These are phyloP conservation scores for Varanus salvator DNA, from an alignment of 2,113 vertebrate genomes.

Conservation along the genomic window DNA sequence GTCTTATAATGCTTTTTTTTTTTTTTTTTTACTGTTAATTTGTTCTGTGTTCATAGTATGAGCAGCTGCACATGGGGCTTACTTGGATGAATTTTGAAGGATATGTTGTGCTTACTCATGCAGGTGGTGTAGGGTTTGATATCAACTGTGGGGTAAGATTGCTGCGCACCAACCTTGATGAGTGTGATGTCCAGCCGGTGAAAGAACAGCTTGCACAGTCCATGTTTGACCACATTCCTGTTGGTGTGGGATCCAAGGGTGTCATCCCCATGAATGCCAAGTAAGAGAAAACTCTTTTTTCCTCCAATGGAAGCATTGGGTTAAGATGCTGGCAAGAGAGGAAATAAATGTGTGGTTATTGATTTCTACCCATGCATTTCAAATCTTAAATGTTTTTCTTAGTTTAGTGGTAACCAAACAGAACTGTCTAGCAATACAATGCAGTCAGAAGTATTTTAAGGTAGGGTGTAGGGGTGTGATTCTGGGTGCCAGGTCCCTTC, in stretches of 20 bases:
- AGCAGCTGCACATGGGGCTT: background rate
- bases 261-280: constrained; percentile 98
- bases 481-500: too few relatives aligned
- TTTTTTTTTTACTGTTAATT: background rate
- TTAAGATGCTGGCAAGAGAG: background rate
- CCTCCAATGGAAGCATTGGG: background rate
- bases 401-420: background rate
- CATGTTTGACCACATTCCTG: constrained; percentile 98
- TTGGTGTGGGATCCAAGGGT: constrained; percentile 96
- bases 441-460: background rate
- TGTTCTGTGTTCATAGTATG: background rate
- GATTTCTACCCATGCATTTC: background rate
- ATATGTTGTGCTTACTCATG: background rate
- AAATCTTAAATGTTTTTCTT: background rate
- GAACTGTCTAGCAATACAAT: background rate
- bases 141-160: constrained; percentile 98
- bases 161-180: constrained; percentile 94
- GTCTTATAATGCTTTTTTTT: background rate
- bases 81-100: constrained; percentile 1
- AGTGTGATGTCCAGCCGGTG: constrained; percentile 95
- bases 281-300: constrained; percentile 75
- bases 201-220: constrained; percentile 97
- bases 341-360: background rate
- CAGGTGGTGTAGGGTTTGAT: constrained; percentile 97
- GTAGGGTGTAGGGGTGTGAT: background rate